Conservation (phyloP, 2,113 vertebrate species). For the Puffinus mauretanicus region DNA sequence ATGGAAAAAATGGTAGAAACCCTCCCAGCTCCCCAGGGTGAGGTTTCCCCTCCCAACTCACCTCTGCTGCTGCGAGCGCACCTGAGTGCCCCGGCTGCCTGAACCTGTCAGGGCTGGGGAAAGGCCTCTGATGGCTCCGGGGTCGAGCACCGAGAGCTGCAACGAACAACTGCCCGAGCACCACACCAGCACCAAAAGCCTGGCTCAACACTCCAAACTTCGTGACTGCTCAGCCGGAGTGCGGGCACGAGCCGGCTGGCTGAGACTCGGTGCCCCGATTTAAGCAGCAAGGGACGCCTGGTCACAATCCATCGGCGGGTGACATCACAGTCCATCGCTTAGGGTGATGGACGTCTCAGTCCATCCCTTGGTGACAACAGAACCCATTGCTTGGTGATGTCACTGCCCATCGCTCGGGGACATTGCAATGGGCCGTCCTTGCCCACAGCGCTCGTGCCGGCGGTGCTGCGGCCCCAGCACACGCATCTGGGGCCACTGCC, state of each 20-base stretch:
- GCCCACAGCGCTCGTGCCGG: no score
- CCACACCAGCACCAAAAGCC: not conserved
- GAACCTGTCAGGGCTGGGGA: fast-evolving
- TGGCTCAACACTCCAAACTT: not conserved
- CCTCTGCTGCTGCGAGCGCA: not conserved
- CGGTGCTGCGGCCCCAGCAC: no score
- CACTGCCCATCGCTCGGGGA: no score
- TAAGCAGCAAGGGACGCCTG: not conserved
- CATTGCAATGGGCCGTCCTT: no score
- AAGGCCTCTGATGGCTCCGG: not conserved
- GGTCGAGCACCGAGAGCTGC: not conserved
- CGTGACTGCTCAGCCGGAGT: not conserved
- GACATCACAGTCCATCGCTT: not conserved
- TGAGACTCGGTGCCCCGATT: not conserved
- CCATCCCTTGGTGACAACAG: no score
- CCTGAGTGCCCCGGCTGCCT: not conserved
- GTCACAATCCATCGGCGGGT: not conserved
- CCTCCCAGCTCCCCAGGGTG: not conserved
- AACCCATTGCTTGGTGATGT: no score
- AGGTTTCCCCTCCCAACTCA: not conserved
- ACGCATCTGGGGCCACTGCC: no score
- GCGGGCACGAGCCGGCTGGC: fast-evolving
- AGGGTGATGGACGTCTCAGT: no score
- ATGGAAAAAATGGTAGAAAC: not conserved
- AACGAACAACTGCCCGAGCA: not conserved